Conservation (phyloP, 2,113 vertebrate genomes). For the Isichthys henryi region DNA sequence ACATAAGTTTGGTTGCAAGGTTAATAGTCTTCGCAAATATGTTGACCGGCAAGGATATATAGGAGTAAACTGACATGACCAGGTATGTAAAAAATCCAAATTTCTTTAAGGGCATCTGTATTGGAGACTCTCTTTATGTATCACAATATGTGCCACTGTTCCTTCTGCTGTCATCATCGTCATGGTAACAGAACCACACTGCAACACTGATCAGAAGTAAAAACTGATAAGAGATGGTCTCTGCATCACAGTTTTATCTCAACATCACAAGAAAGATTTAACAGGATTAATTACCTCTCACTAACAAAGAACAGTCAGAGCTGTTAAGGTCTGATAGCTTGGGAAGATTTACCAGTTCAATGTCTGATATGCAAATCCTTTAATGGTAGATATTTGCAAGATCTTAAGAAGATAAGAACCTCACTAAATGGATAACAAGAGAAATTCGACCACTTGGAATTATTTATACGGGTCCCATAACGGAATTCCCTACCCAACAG, state of each 20-base stretch:
- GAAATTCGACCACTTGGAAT: constrained; percentile 1
- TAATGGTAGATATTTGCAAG: constrained; percentile 33
- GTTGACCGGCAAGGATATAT: neutral
- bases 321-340: constrained; percentile 26
- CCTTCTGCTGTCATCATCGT: neutral
- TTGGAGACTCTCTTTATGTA: neutral
- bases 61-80: neutral
- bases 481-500: neutral
- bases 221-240: constrained; percentile 13
- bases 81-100: neutral
- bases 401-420: constrained; percentile 30
- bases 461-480: neutral
- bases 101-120: neutral
- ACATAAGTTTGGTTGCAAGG: neutral
- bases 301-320: constrained; percentile 34
- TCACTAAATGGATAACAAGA: constrained; percentile 18
- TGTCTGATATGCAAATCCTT: constrained; percentile 43
- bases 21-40: neutral
- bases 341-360: constrained; percentile 25
- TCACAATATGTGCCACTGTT: neutral
- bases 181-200: neutral
- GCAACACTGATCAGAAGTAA: neutral
- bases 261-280: constrained; percentile 21
- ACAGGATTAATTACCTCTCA: constrained; percentile 42
- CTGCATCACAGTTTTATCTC: neutral